phyloP scores from a whole-genome alignment of 2,113 vertebrate species.

The Heterochromis multidens region DNA sequence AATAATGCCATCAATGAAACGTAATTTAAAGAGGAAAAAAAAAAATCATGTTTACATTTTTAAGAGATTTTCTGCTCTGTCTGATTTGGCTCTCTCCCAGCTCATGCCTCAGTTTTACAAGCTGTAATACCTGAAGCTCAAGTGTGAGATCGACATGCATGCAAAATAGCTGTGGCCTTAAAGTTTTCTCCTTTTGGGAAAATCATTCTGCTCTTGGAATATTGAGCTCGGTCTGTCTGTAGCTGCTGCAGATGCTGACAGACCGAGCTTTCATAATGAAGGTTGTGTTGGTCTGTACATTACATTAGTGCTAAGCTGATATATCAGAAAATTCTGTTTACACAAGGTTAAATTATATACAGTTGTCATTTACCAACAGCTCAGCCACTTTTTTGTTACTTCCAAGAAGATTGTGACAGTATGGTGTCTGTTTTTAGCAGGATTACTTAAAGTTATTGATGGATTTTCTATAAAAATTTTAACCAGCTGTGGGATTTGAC shows the following conservation, averaged over 20 bases:
- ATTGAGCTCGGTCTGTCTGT: neutral
- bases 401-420: neutral
- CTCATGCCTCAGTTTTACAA: neutral
- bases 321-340: neutral
- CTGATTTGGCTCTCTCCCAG: neutral
- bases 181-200: neutral
- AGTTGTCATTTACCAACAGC: neutral
- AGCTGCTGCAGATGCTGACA: neutral
- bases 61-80: neutral
- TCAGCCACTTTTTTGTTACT: neutral
- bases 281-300: neutral
- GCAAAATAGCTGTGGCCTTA: rapidly evolving
- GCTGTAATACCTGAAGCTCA: neutral
- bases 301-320: neutral
- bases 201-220: neutral
- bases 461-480: neutral
- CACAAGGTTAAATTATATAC: neutral
- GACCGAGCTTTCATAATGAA: neutral
- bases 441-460: neutral
- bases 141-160: neutral
- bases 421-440: too few relatives aligned
- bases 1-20: too few relatives aligned
- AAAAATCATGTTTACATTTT: neutral
- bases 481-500: neutral
- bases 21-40: neutral